Evolutionary conservation across 2,888 invertebrate genomes (phyloP).

Genomic region (Spodoptera picta): DNA sequence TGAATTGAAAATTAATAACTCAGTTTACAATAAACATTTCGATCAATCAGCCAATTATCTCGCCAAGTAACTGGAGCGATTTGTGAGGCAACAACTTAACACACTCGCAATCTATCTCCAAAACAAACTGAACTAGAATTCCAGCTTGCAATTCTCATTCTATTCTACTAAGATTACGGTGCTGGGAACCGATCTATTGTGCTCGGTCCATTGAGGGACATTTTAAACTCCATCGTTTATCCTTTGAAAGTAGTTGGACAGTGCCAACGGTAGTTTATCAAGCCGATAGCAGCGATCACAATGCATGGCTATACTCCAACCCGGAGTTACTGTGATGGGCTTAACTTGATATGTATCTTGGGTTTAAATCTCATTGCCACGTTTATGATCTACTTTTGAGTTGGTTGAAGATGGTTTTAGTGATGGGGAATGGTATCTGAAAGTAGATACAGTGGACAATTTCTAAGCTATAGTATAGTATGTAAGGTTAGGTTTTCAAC

Average conservation of each 20-base stretch:
- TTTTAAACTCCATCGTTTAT: constrained; percentile 79
- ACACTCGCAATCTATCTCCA: background rate
- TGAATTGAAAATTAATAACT: too few species aligned
- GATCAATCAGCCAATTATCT: too few species aligned
- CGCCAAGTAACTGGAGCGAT: too few species aligned
- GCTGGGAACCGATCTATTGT: constrained; percentile 60
- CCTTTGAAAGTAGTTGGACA: constrained; percentile 79
- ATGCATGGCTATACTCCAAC: constrained; percentile 50
- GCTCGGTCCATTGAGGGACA: constrained; percentile 66
- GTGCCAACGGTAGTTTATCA: constrained; percentile 76
- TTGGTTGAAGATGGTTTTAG: background rate
- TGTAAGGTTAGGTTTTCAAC: too few species aligned
- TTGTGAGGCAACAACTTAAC: background rate
- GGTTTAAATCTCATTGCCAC: constrained; percentile 29
- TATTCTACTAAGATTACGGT: constrained; percentile 40
- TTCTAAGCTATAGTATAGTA: too few species aligned
- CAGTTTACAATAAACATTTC: too few species aligned
- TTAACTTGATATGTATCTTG: constrained; percentile 46
- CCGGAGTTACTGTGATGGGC: constrained; percentile 45
- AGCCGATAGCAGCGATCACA: constrained; percentile 68
- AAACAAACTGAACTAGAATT: constrained; percentile 14
- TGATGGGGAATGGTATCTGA: background rate
- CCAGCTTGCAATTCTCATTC: constrained; percentile 34
- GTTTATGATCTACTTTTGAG: constrained; percentile 27
- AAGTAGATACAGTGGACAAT: too few species aligned